Base-by-base conservation (phyloP, 1,140 invertebrate species). In the Drosophila neocordata region DNA sequence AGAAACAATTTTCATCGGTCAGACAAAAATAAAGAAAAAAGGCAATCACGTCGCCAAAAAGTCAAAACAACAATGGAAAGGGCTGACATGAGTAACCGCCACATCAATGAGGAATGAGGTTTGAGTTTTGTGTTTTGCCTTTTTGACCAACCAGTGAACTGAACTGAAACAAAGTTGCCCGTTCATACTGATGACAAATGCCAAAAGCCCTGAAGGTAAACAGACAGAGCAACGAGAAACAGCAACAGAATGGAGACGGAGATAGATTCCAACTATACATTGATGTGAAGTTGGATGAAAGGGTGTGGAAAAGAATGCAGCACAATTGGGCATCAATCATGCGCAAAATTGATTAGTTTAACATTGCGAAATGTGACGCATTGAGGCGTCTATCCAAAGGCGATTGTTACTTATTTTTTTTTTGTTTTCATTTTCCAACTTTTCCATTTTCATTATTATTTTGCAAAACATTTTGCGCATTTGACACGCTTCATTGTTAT, bases 251-350 rank as follows among this genome's bases (percentile, higher is more conserved):
- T 48, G 41, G 9, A 11, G 1, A 7, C 2, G 7, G 15, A 48
- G 41, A 44, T 13, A 44, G 41, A 44, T 9, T 24, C 24, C 24
- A 2, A 24, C 24, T 2, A 24, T 24, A 44, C 41, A 44, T 13
- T 44, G 38, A 41, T 41, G 38, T 41, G 38, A 13, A 37, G 13
- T 3, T 18, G 18, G 11, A 20, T 18, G 41, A 22, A 37, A 11
- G 31, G n/a, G 57, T 34, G 41, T 34, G 41, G 57, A 69, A 80
- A 78, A 87, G 81, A 87, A 87, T 87, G 82, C 82, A 87, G 68
- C 78, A 73, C 82, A 79, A 87, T 88, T 88, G 82, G 75, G 82
- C 82, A 87, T 87, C 82, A 85, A 85, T 88, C 82, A 85, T 82
- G 82, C 83, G 78, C 53, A 85, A 85, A 85, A 85, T 85, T 85